Evolutionary conservation across 2,797 vertebrate genomes (phyloP).

Genomic region (Microcaecilia unicolor): DNA sequence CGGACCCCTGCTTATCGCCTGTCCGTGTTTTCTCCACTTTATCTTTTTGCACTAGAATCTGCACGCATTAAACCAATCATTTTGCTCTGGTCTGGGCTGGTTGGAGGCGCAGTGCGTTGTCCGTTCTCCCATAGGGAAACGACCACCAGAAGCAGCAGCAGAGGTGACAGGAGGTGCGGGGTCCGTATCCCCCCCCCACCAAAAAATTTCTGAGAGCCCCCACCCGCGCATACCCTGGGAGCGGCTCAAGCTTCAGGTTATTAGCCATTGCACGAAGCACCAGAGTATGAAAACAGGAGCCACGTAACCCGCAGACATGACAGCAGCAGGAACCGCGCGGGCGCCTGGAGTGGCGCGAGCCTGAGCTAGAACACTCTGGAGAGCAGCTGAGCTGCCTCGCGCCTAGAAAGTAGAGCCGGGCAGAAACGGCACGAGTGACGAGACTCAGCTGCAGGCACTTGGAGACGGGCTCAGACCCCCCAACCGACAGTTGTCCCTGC

Average conservation of each 20-base stretch:
- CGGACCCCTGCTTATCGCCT: no score
- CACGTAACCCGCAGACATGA: neutral
- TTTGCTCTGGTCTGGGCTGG: no score
- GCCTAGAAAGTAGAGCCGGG: neutral
- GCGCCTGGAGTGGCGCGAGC: no score
- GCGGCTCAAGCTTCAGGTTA: neutral
- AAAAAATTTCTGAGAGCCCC: neutral
- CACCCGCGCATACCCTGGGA: neutral
- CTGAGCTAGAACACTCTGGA: no score
- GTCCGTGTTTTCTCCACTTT: no score
- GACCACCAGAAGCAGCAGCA: neutral
- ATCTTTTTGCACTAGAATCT: slow-evolving; percentile 21
- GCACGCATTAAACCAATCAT: neutral
- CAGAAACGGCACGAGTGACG: neutral
- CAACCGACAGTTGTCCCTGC: no score
- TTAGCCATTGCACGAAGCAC: neutral
- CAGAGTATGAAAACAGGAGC: neutral
- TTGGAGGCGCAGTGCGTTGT: neutral
- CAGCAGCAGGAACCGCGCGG: slow-evolving; percentile 1
- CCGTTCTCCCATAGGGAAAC: neutral
- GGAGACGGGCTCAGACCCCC: no score
- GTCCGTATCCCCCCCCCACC: neutral
- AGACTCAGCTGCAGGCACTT: no score
- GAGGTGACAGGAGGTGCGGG: neutral
- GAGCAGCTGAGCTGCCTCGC: neutral